Evolutionary conservation across 2,888 invertebrate species (phyloP).

Genomic region (Hermaeophaga mercurialis): DNA sequence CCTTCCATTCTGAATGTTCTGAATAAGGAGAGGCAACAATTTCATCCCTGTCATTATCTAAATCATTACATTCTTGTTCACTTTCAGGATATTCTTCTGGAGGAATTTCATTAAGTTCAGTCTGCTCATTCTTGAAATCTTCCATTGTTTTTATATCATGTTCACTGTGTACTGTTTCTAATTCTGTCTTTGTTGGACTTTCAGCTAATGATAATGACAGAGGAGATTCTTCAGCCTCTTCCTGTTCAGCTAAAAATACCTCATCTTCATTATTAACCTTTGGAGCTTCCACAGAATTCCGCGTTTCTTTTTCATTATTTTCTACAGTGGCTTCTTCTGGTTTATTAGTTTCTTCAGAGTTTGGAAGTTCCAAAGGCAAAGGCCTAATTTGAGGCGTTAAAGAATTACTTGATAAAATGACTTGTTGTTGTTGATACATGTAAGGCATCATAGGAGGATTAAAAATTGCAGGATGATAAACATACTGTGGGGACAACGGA

Average conservation of each 20-base stretch:
- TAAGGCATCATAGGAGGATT: conserved; percentile 63
- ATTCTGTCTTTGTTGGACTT: conserved; percentile 9
- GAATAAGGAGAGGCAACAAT: conserved; percentile 37
- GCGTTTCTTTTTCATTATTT: conserved; percentile 25
- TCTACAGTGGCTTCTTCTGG: conserved; percentile 17
- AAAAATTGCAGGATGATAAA: conserved; percentile 57
- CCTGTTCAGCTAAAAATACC: conserved; percentile 8
- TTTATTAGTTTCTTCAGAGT: conserved; percentile 27
- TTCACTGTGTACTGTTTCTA: conserved; percentile 8
- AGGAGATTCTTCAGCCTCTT: conserved; percentile 16
- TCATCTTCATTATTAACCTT: conserved; percentile 42
- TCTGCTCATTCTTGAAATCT: conserved; percentile 31
- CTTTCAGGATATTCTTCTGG: conserved; percentile 23
- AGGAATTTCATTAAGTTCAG: conserved; percentile 29
- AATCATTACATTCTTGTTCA: conserved; percentile 30
- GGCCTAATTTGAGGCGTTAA: conserved; percentile 52
- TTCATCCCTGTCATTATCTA: conserved; percentile 33
- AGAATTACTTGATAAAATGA: conserved; percentile 59
- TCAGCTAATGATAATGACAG: too few relatives aligned
- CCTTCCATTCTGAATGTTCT: conserved; percentile 34
- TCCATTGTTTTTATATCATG: conserved; percentile 32
- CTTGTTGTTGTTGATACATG: conserved; percentile 63
- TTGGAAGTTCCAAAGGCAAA: conserved; percentile 47
- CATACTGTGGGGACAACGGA: conserved; percentile 61
- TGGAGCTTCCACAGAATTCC: conserved; percentile 39